Percentiles rank a stretch among this genome's conserved stretches.
These are phyloP conservation scores for Augochlora pura DNA, from an alignment of 1,140 invertebrate genomes.

Conservation along the genomic window DNA sequence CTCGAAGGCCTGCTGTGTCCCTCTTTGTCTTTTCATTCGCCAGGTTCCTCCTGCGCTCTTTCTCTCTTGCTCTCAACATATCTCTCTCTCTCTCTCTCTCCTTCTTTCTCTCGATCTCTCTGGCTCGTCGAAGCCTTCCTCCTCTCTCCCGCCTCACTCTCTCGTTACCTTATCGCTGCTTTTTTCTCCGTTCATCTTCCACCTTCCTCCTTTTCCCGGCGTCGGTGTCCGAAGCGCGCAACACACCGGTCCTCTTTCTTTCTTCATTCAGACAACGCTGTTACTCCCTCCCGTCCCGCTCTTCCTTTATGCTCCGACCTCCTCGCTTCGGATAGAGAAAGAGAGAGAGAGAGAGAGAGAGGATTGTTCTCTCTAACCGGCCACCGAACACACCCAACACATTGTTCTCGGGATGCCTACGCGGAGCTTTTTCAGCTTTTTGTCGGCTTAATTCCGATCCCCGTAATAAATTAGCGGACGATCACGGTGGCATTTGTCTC, in stretches of 20 bases:
- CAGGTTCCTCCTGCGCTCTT: constrained; percentile 18
- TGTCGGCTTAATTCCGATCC: constrained; percentile 76
- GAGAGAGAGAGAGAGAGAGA: constrained; percentile 4
- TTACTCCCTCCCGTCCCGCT: neutral
- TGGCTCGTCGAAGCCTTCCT: neutral
- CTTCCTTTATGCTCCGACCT: constrained; percentile 6
- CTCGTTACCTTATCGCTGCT: constrained; percentile 38
- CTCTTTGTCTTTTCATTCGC: constrained; percentile 29
- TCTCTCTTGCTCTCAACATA: neutral
- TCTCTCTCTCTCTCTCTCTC: neutral
- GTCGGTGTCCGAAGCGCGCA: constrained; percentile 2
- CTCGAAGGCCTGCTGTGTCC: neutral
- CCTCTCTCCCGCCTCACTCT: constrained; percentile 30
- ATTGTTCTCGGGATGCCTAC: constrained; percentile 67
- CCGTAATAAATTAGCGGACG: constrained; percentile 67
- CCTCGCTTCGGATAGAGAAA: neutral
- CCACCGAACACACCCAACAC: constrained; percentile 52
- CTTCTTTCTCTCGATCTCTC: neutral
- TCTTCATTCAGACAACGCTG: neutral
- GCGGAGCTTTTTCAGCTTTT: constrained; percentile 69
- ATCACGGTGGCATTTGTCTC: constrained; percentile 78
- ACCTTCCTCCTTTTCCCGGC: neutral
- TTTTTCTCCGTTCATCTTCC: constrained; percentile 5
- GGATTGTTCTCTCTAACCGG: constrained; percentile 21
- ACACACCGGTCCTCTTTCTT: constrained; percentile 5